Conservation (phyloP, 2,888 invertebrate species). For the Eristalis tenax region DNA sequence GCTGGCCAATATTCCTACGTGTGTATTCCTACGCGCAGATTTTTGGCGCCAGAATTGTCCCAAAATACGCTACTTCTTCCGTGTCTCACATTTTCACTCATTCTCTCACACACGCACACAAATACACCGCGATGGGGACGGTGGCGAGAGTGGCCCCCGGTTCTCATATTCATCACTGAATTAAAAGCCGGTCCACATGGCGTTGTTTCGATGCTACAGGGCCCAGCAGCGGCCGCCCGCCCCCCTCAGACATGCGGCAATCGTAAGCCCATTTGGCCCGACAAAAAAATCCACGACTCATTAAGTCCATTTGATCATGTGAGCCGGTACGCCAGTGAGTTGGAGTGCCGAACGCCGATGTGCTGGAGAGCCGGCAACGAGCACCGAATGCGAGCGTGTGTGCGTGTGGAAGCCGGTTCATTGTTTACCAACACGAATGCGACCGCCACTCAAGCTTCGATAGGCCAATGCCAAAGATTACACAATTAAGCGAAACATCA, state of each 20-base stretch:
- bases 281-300: constrained; percentile 13
- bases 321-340: neutral
- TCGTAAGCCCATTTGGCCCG: neutral
- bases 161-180: neutral
- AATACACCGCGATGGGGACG: neutral
- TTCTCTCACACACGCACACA: neutral
- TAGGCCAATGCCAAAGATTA: constrained; percentile 68
- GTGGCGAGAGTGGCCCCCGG: neutral
- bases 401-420: constrained; percentile 28
- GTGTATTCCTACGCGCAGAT: constrained; percentile 63
- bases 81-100: neutral
- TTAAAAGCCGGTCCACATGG: neutral
- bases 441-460: constrained; percentile 33
- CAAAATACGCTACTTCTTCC: constrained; percentile 50
- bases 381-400: constrained; percentile 1
- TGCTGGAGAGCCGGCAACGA: neutral
- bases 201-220: neutral
- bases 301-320: constrained; percentile 46
- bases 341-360: constrained; percentile 5
- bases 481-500: constrained; percentile 62
- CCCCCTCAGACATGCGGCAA: neutral
- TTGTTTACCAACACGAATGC: neutral
- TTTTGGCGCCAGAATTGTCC: constrained; percentile 68
- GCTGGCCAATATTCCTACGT: constrained; percentile 11
- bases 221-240: neutral